These are phyloP conservation scores for Aulostomus chinensis DNA, from an alignment of 2,797 vertebrate species.

Conservation along the genomic window DNA sequence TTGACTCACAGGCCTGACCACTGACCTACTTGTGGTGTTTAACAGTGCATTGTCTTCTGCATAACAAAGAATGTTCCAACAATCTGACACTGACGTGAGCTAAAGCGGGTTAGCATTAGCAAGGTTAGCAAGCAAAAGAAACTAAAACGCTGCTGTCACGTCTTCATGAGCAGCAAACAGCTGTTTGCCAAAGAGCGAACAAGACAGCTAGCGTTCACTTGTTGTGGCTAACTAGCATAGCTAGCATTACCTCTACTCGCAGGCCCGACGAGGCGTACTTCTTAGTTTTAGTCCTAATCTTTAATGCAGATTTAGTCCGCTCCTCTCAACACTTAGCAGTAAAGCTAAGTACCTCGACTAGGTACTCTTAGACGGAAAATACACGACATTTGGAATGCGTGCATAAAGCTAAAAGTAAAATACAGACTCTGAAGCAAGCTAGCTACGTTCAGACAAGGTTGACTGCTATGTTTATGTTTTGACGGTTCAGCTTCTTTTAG, in stretches of 20 bases:
- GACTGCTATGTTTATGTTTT: slow-evolving; percentile 80
- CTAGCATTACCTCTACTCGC: slow-evolving; percentile 68
- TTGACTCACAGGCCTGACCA: slow-evolving; percentile 29
- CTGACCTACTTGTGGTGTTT: neutral
- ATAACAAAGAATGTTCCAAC: slow-evolving; percentile 3
- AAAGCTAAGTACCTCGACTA: slow-evolving; percentile 45
- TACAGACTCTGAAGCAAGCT: slow-evolving; percentile 18
- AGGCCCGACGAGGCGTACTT: slow-evolving; percentile 76
- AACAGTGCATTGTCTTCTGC: neutral
- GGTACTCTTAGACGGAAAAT: slow-evolving; percentile 15
- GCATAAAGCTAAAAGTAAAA: slow-evolving; percentile 24
- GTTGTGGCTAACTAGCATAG: slow-evolving; percentile 54
- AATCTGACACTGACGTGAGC: neutral
- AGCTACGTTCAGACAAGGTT: slow-evolving; percentile 49
- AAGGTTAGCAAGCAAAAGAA: slow-evolving; percentile 19
- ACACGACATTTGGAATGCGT: slow-evolving; percentile 52
- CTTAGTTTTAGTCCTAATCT: slow-evolving; percentile 73
- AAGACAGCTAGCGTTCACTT: slow-evolving; percentile 8
- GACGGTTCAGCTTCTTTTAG: slow-evolving; percentile 59
- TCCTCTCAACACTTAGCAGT: slow-evolving; percentile 29
- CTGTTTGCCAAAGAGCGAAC: slow-evolving; percentile 14
- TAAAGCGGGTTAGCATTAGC: slow-evolving; percentile 7
- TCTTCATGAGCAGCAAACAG: slow-evolving; percentile 6
- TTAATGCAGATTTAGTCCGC: slow-evolving; percentile 64
- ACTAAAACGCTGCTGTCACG: slow-evolving; percentile 9